Base-by-base conservation (phyloP, 2,113 vertebrate genomes). In the Pedionomus torquatus region DNA sequence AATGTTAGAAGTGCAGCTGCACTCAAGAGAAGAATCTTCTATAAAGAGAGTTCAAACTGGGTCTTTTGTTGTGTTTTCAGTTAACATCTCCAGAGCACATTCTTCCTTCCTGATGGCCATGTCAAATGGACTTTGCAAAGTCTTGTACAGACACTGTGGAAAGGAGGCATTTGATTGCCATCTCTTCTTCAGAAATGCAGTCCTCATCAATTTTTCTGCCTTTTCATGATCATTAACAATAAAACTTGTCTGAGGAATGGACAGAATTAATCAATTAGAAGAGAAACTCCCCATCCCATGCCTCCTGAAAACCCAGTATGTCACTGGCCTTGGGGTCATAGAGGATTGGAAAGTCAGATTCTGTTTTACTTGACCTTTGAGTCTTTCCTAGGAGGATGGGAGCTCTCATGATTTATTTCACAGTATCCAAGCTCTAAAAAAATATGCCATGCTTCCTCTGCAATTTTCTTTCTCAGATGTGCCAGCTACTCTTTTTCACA, bases 401-500 rank as follows among this genome's bases (percentile, higher is more conserved):
- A 84, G 23, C 15, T 71, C 28, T 93, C 69, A 55, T 5, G 16
- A 72, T 91, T 79, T 85, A 21, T 69, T 77, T 49, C 65, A 76
- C 61, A 89, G 80, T 75, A 94, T 90, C 17, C 16, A 79, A 93
- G 71, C 52, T 92, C 72, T 90, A 51, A 84, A 93, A 93, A 96
- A 69, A 35, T 58, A 70, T 58, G 61, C 82, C 76, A 26, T 69
- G 31, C 87, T 97, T 96, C 94, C 91, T 87, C 75, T 89, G 95
- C 46, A 39, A 70, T 94, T 97, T 97, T 96, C 95, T 96, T 95
- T 95, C 94, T 97, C 83, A 33, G 81, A 94, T 83, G 70, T 93
- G 94, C 97, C 97, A 95, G 95, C 96, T 98, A 97, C 95, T 96
- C 82, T 65, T 95, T 97, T 96, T 97, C 97, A 70, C 95, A 96